phyloP scores from a whole-genome alignment of 2,888 invertebrate genomes.

The Andrena fulva region DNA sequence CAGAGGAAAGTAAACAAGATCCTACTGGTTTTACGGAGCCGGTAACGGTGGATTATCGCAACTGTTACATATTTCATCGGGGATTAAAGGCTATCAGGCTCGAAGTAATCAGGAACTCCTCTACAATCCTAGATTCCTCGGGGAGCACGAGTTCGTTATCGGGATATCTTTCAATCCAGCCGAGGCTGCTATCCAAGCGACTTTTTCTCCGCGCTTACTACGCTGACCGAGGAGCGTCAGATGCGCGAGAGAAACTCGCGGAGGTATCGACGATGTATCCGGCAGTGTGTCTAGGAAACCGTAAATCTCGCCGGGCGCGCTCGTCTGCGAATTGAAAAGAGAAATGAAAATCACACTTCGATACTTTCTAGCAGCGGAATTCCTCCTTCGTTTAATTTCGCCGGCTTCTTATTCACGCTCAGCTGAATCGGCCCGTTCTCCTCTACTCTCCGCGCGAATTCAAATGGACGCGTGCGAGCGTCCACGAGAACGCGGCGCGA shows the following conservation, averaged over 20 bases:
- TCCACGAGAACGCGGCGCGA: background rate
- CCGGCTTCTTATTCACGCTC: slow-evolving; percentile 39
- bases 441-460: background rate
- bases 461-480: background rate
- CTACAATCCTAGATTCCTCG: too few relatives aligned
- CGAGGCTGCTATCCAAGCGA: too few relatives aligned
- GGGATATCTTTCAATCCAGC: too few relatives aligned
- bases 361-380: slow-evolving; percentile 53
- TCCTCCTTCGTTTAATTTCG: slow-evolving; percentile 30
- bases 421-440: slow-evolving; percentile 18
- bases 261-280: slow-evolving; percentile 26
- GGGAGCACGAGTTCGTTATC: too few relatives aligned
- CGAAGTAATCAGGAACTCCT: too few relatives aligned
- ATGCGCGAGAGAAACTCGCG: slow-evolving; percentile 35
- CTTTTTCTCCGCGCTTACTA: too few relatives aligned
- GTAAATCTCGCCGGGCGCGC: slow-evolving; percentile 32
- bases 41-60: too few relatives aligned
- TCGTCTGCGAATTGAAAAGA: slow-evolving; percentile 18
- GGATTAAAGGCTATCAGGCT: too few relatives aligned
- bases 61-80: too few relatives aligned
- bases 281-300: slow-evolving; percentile 21
- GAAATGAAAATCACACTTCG: slow-evolving; percentile 46
- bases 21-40: too few relatives aligned
- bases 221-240: background rate
- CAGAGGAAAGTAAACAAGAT: too few relatives aligned